phyloP scores from a whole-genome alignment of 2,888 invertebrate species.

The Phortica magna region DNA sequence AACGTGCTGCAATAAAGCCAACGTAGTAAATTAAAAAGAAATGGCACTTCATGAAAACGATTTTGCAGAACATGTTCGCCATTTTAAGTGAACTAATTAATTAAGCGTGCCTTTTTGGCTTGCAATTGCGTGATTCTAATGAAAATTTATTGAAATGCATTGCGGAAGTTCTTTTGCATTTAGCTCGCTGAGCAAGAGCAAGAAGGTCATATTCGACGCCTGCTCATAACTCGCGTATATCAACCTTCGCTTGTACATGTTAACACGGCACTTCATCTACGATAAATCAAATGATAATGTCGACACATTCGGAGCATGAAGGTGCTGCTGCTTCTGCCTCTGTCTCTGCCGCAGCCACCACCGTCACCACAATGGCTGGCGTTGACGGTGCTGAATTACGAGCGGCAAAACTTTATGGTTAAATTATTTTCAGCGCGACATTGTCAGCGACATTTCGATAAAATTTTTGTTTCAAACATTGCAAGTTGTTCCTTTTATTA shows the following conservation, averaged over 20 bases:
- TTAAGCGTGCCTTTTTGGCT: neutral
- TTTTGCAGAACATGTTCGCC: neutral
- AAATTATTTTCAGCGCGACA: slow-evolving; percentile 27
- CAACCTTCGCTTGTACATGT: neutral
- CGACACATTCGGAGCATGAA: slow-evolving; percentile 63
- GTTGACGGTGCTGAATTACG: neutral
- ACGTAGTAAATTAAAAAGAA: slow-evolving; percentile 29
- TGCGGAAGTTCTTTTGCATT: neutral
- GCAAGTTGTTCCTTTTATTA: neutral
- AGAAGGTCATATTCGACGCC: neutral
- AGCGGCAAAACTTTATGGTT: slow-evolving; percentile 16
- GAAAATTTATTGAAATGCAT: neutral
- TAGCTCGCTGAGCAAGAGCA: neutral
- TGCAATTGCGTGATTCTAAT: neutral
- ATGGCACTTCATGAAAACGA: slow-evolving; percentile 1
- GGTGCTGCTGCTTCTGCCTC: slow-evolving; percentile 3
- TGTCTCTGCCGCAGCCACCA: neutral
- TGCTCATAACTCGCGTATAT: neutral
- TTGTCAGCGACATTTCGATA: slow-evolving; percentile 7
- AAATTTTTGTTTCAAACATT: neutral
- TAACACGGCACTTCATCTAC: slow-evolving; percentile 45
- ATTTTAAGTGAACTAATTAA: neutral
- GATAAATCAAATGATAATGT: slow-evolving; percentile 72
- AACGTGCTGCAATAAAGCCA: slow-evolving; percentile 55
- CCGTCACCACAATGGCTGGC: neutral